These are phyloP conservation scores for Drosophila mulleri DNA, from an alignment of 2,888 invertebrate species.

Conservation along the genomic window DNA sequence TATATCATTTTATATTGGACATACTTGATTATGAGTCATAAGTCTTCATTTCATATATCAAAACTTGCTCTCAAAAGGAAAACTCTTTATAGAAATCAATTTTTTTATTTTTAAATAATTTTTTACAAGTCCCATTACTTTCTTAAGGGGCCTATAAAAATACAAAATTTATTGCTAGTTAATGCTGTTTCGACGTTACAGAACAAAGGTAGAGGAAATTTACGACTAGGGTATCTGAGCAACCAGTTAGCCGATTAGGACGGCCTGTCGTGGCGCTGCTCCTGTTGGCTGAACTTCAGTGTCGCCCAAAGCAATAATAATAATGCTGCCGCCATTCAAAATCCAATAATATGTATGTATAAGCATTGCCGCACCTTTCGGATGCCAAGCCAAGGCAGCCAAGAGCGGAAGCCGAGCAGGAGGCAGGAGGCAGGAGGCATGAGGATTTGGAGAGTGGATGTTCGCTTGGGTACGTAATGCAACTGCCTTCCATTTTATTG, in stretches of 20 bases:
- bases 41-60: no score
- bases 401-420: not conserved
- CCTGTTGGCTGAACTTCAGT: conserved; percentile 28
- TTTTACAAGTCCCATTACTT: not conserved
- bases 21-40: no score
- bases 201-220: conserved; percentile 30
- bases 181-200: not conserved
- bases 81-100: no score
- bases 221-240: conserved; percentile 22
- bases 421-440: not conserved
- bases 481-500: conserved; percentile 60
- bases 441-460: conserved; percentile 7
- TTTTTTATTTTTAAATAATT: no score
- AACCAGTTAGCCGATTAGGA: conserved; percentile 31
- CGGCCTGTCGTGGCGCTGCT: not conserved
- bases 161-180: not conserved
- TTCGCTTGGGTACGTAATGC: conserved; percentile 37
- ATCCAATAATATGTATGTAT: conserved; percentile 41
- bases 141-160: not conserved
- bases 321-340: conserved; percentile 52
- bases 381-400: not conserved
- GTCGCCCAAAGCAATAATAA: conserved; percentile 51
- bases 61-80: no score
- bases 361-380: conserved; percentile 51
- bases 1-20: no score